A percentile compares a stretch with the other conserved stretches of the same genome.
phyloP scores from a whole-genome alignment of 2,113 vertebrate genomes.

The Junco hyemalis region DNA sequence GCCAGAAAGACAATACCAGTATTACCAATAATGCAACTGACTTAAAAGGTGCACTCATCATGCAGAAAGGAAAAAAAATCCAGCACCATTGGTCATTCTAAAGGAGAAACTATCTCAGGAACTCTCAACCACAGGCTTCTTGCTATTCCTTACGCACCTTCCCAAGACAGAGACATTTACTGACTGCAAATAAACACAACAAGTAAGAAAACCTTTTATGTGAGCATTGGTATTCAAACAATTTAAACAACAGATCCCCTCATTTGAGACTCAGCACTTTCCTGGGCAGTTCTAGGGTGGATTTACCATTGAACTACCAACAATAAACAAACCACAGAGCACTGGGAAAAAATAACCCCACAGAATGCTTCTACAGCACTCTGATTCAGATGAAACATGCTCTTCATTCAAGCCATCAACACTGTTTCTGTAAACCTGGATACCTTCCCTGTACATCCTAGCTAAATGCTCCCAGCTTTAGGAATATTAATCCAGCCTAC shows the following conservation, averaged over 20 bases:
- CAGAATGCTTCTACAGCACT: not conserved
- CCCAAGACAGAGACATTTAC: not conserved
- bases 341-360: not conserved
- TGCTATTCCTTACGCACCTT: not conserved
- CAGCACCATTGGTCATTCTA: not conserved
- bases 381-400: not conserved
- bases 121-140: not conserved
- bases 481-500: not conserved
- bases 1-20: not conserved
- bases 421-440: not conserved
- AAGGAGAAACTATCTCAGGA: not conserved
- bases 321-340: not conserved
- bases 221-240: not conserved
- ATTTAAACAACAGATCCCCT: not conserved
- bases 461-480: not conserved
- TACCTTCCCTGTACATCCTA: not conserved
- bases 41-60: not conserved
- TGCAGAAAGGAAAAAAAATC: accelerated
- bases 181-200: not conserved
- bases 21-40: not conserved
- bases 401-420: not conserved
- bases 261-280: not conserved
- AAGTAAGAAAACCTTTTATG: not conserved
- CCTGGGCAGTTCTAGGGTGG: not conserved
- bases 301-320: not conserved